These are phyloP conservation scores for Sweltsa coloradensis DNA, from an alignment of 1,140 invertebrate species.

Conservation along the genomic window DNA sequence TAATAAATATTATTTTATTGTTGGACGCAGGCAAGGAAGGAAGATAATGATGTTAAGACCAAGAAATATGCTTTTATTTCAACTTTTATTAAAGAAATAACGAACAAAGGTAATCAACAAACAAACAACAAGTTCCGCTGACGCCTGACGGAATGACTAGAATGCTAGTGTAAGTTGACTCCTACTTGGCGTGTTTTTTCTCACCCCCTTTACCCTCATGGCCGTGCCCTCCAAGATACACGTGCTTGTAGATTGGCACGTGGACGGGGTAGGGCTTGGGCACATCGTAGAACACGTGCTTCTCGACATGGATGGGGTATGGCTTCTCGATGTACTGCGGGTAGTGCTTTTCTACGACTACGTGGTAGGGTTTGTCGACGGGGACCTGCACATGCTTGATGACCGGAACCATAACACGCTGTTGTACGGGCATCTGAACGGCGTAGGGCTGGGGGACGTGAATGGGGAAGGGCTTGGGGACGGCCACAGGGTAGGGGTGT, in stretches of 20 bases:
- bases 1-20: no score
- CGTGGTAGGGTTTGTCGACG: not conserved
- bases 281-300: slow-evolving; percentile 59
- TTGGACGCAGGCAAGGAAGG: no score
- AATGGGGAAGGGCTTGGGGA: slow-evolving; percentile 14
- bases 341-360: slow-evolving; percentile 51
- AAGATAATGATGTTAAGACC: no score
- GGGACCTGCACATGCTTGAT: slow-evolving; percentile 16
- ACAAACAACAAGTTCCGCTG: no score
- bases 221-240: slow-evolving; percentile 47
- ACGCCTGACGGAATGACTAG: no score
- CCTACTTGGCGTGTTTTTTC: no score
- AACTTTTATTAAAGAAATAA: no score
- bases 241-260: slow-evolving; percentile 64
- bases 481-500: slow-evolving; percentile 16
- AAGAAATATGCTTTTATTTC: no score
- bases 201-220: not conserved
- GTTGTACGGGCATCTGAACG: slow-evolving; percentile 19
- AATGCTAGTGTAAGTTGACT: no score
- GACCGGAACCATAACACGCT: slow-evolving; percentile 52
- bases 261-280: slow-evolving; percentile 65
- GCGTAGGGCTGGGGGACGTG: slow-evolving; percentile 9
- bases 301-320: slow-evolving; percentile 62
- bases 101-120: no score
- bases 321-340: slow-evolving; percentile 65